Conservation (phyloP, 2,888 invertebrate species). For the Dolichomitus sp. region DNA sequence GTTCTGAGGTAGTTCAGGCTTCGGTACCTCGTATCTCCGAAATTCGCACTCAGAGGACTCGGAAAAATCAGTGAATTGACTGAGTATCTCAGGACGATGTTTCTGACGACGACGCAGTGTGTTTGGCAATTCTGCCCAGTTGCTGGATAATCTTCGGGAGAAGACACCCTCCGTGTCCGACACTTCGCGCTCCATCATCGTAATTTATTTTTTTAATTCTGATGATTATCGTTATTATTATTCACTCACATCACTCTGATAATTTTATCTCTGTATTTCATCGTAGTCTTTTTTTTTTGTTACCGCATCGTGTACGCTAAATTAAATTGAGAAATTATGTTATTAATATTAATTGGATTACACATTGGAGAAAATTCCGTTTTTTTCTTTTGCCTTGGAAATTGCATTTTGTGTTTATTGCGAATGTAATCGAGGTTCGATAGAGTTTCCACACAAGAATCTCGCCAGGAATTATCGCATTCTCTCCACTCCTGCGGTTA, state of each 20-base stretch:
- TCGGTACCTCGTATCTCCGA: constrained; percentile 72
- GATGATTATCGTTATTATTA: background rate
- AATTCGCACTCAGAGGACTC: constrained; percentile 82
- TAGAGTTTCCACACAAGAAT: constrained; percentile 44
- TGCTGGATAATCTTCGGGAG: constrained; percentile 79
- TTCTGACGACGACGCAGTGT: constrained; percentile 84
- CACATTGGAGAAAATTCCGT: background rate
- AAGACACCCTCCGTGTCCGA: constrained; percentile 83
- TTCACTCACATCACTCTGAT: constrained; percentile 48
- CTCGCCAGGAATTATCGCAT: constrained; percentile 26
- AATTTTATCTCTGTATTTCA: constrained; percentile 40
- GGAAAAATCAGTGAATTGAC: constrained; percentile 83
- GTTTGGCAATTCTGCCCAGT: constrained; percentile 85
- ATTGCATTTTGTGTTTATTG: constrained; percentile 17
- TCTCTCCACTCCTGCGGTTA: constrained; percentile 6
- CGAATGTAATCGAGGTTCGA: constrained; percentile 28
- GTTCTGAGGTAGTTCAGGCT: constrained; percentile 53
- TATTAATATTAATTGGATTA: background rate
- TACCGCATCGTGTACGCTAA: constrained; percentile 20
- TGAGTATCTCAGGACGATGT: constrained; percentile 83
- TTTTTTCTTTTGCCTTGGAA: constrained; percentile 11
- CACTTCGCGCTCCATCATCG: constrained; percentile 82
- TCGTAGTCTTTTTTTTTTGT: constrained; percentile 22
- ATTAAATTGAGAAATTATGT: constrained; percentile 1
- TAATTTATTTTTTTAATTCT: constrained; percentile 19